A percentile compares a stretch with the other conserved stretches of the same genome.
These are phyloP conservation scores for Synanthedon vespiformis DNA, from an alignment of 2,888 invertebrate species.

Conservation along the genomic window DNA sequence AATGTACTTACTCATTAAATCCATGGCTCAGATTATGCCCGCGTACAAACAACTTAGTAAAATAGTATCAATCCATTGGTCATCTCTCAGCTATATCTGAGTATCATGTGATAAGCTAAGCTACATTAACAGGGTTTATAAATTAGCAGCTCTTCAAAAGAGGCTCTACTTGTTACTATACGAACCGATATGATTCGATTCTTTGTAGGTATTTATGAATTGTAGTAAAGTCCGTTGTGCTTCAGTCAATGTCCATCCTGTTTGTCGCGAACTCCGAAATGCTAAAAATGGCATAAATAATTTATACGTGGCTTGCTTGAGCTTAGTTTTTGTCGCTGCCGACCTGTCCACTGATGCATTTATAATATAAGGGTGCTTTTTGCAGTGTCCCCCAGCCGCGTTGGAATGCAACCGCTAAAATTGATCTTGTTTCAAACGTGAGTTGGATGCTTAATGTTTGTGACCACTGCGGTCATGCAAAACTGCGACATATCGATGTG, in stretches of 20 bases:
- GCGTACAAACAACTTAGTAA: too few species aligned
- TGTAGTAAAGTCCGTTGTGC: neutral
- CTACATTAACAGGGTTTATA: too few species aligned
- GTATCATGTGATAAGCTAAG: too few species aligned
- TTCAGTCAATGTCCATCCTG: constrained; percentile 15
- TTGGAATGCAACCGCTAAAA: constrained; percentile 69
- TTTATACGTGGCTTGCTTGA: constrained; percentile 60
- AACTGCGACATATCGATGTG: neutral
- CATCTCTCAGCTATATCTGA: too few species aligned
- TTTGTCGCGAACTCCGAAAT: constrained; percentile 55
- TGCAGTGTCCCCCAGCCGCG: constrained; percentile 52
- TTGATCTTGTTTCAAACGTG: constrained; percentile 68
- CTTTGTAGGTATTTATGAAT: neutral
- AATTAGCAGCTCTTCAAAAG: too few species aligned
- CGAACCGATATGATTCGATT: too few species aligned
- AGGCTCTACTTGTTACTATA: too few species aligned
- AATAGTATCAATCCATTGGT: too few species aligned
- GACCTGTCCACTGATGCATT: constrained; percentile 70
- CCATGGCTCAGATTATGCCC: too few species aligned
- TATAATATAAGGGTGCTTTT: constrained; percentile 71
- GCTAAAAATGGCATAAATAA: constrained; percentile 71
- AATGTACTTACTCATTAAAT: too few species aligned
- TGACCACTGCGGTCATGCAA: neutral
- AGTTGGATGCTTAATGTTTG: constrained; percentile 50
- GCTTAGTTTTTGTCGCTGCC: constrained; percentile 60